Evolutionary conservation across 1,140 invertebrate genomes (phyloP).

Genomic region (Cotesia chilonis): DNA sequence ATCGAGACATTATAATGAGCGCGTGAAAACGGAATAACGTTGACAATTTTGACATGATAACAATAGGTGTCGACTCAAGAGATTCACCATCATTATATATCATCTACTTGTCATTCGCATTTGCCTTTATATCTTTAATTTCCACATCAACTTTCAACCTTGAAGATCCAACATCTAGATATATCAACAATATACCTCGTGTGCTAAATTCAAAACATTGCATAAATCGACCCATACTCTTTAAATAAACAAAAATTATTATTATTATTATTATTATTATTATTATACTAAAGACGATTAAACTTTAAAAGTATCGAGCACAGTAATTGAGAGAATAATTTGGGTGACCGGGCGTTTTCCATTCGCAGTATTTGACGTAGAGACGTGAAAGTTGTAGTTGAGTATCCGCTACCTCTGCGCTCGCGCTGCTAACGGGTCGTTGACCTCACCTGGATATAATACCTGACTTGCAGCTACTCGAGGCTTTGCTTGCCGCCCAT

Average conservation of each 20-base stretch:
- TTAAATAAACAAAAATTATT: too few relatives aligned
- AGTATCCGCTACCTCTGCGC: conserved; percentile 28
- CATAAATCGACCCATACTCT: too few relatives aligned
- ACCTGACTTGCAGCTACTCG: conserved; percentile 34
- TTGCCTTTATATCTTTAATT: too few relatives aligned
- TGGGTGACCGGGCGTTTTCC: conserved; percentile 28
- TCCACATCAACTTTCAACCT: too few relatives aligned
- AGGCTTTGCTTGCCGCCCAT: conserved; percentile 23
- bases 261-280: too few relatives aligned
- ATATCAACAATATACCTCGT: too few relatives aligned
- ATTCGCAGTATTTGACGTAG: conserved; percentile 42
- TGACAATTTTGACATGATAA: conserved; percentile 28
- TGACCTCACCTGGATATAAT: conserved; percentile 52
- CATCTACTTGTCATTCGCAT: neutral
- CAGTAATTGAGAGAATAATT: conserved; percentile 16
- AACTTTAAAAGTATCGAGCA: too few relatives aligned
- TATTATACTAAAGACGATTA: too few relatives aligned
- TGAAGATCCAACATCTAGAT: too few relatives aligned
- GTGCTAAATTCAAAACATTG: too few relatives aligned
- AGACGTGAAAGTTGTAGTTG: conserved; percentile 47
- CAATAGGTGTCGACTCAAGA: conserved; percentile 29
- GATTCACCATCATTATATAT: conserved; percentile 15
- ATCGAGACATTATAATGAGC: conserved; percentile 28
- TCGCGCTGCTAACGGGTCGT: conserved; percentile 42
- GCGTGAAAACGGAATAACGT: conserved; percentile 1